Conservation (phyloP, 2,113 vertebrate genomes). For the Chaetorhynchus papuensis region DNA sequence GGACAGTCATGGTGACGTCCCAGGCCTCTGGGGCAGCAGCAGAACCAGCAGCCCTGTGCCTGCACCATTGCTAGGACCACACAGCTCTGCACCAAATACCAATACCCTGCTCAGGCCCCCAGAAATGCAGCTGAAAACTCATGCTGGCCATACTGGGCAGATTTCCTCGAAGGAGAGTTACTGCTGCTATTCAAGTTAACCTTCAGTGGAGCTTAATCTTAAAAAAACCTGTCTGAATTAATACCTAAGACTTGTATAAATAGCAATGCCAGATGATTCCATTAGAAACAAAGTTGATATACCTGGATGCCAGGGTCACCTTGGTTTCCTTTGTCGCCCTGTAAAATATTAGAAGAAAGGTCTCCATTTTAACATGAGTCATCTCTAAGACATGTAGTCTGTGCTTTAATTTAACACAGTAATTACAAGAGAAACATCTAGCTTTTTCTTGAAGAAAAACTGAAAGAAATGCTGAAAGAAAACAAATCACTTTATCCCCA, state of each 20-base stretch:
- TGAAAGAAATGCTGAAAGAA: not conserved
- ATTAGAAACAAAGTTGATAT: not conserved
- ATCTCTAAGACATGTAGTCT: not conserved
- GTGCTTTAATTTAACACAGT: not conserved
- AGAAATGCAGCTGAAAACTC: not conserved
- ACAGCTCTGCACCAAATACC: not conserved
- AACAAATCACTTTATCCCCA: not conserved
- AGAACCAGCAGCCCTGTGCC: not conserved
- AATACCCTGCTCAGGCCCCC: not conserved
- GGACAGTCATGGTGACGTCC: not conserved
- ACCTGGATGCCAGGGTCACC: conserved; percentile 80
- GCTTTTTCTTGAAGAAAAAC: not conserved
- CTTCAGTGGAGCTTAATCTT: not conserved
- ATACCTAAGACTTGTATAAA: not conserved
- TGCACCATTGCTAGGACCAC: not conserved
- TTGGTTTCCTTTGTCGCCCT: conserved; percentile 79
- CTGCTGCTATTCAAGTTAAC: not conserved
- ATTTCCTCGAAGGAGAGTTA: not conserved
- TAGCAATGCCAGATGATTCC: not conserved
- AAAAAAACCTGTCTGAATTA: not conserved
- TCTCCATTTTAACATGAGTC: not conserved
- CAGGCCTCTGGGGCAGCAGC: not conserved
- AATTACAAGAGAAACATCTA: not conserved
- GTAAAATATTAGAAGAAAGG: conserved; percentile 51
- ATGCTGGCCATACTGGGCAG: not conserved